Conservation (phyloP, 2,113 vertebrate species). For the Lipotes vexillifer region DNA sequence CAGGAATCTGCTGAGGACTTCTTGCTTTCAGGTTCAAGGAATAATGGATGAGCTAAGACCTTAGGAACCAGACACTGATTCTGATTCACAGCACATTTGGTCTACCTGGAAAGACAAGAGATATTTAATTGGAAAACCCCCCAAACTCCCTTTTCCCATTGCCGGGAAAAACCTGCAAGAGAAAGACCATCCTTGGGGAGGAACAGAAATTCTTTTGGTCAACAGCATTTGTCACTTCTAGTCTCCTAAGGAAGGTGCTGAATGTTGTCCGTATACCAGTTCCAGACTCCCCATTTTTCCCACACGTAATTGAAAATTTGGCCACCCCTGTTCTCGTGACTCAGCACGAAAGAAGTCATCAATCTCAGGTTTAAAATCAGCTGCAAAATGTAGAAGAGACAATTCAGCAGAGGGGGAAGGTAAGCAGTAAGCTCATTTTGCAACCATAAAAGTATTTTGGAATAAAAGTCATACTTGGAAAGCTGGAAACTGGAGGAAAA, state of each 20-base stretch:
- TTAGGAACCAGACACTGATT: not conserved
- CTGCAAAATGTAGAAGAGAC: conserved; percentile 60
- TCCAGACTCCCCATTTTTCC: conserved; percentile 2
- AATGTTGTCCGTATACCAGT: not conserved
- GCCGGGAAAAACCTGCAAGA: not conserved
- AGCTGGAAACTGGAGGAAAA: conserved; percentile 60
- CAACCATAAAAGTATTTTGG: conserved; percentile 67
- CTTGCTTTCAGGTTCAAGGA: not conserved
- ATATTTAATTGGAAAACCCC: not conserved
- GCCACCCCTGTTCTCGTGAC: conserved; percentile 47
- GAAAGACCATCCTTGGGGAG: not conserved
- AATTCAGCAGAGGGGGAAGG: conserved; percentile 32
- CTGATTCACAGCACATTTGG: not conserved
- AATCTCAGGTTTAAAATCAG: conserved; percentile 71
- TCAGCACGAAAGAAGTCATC: conserved; percentile 66
- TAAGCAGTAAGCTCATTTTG: conserved; percentile 67
- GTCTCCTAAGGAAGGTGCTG: not conserved
- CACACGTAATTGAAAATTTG: conserved; percentile 39
- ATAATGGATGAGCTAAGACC: not conserved
- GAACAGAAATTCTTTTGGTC: conserved; percentile 1
- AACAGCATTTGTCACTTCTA: not conserved
- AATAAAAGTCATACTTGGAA: conserved; percentile 68
- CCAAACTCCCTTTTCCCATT: not conserved
- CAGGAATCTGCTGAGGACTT: not conserved
- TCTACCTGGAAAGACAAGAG: not conserved